phyloP scores from a whole-genome alignment of 2,797 vertebrate species.

The Coranthus polyacanthus region DNA sequence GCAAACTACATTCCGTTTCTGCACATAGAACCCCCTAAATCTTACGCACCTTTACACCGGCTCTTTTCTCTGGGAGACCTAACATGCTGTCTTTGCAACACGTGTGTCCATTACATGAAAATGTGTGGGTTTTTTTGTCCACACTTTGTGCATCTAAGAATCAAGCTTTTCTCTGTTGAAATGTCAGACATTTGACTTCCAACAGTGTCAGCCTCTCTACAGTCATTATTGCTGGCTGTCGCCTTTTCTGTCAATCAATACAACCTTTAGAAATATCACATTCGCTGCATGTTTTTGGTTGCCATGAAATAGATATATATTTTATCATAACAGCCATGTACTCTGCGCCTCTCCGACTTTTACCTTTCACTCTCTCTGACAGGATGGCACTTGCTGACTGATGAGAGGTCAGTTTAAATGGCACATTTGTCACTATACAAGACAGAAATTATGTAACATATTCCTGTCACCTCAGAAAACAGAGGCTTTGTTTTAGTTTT shows the following conservation, averaged over 20 bases:
- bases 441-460: neutral
- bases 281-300: slow-evolving; percentile 5
- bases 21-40: no score
- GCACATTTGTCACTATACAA: neutral
- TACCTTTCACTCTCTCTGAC: slow-evolving; percentile 5
- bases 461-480: neutral
- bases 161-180: slow-evolving; percentile 54
- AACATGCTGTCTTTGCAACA: neutral
- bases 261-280: slow-evolving; percentile 45
- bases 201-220: slow-evolving; percentile 19
- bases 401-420: slow-evolving; percentile 15
- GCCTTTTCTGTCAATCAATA: slow-evolving; percentile 57
- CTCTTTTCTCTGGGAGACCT: slow-evolving; percentile 5
- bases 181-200: slow-evolving; percentile 59
- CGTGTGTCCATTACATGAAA: neutral
- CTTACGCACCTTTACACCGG: no score
- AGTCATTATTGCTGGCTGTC: slow-evolving; percentile 36
- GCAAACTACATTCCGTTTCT: no score
- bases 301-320: slow-evolving; percentile 14
- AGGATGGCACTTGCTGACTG: neutral
- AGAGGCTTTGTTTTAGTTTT: slow-evolving; percentile 16
- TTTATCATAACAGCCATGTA: slow-evolving; percentile 10
- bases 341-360: neutral
- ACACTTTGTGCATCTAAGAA: no score
- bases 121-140: slow-evolving; percentile 21